phyloP scores from a whole-genome alignment of 2,113 vertebrate genomes.

The Vanacampus margaritifer region DNA sequence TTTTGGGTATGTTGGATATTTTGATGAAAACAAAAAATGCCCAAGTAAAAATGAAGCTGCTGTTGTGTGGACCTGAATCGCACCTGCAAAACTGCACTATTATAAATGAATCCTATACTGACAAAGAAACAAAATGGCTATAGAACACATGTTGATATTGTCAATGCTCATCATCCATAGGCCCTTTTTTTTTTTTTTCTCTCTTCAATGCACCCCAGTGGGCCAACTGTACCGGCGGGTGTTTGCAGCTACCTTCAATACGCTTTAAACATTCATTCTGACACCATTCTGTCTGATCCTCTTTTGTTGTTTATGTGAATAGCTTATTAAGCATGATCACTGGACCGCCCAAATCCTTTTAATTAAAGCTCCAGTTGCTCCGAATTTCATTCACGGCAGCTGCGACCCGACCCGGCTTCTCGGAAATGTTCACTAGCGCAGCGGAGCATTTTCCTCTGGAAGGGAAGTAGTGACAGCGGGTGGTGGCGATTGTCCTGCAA shows the following conservation, averaged over 20 bases:
- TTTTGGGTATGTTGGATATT: no score
- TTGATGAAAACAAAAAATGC: no score
- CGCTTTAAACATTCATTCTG: slow-evolving; percentile 22
- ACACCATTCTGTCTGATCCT: slow-evolving; percentile 27
- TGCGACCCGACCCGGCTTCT: slow-evolving; percentile 31
- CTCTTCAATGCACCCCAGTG: slow-evolving; percentile 9
- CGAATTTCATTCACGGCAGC: slow-evolving; percentile 49
- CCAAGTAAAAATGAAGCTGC: slow-evolving; percentile 9
- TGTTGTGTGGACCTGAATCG: neutral
- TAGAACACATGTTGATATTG: neutral
- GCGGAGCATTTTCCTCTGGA: slow-evolving; percentile 8
- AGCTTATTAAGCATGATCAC: slow-evolving; percentile 52
- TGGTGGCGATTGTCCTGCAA: slow-evolving; percentile 36
- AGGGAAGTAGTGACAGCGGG: slow-evolving; percentile 49
- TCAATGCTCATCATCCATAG: neutral
- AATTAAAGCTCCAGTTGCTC: slow-evolving; percentile 42
- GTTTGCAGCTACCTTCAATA: slow-evolving; percentile 26
- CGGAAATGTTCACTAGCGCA: slow-evolving; percentile 38
- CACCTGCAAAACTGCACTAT: neutral
- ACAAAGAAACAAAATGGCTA: neutral
- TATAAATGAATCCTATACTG: neutral
- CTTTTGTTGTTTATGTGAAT: slow-evolving; percentile 53
- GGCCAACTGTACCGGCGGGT: slow-evolving; percentile 23
- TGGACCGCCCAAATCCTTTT: slow-evolving; percentile 53
- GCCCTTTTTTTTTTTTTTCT: neutral